Conservation (phyloP, 2,113 vertebrate genomes). For the Butorides virescens region DNA sequence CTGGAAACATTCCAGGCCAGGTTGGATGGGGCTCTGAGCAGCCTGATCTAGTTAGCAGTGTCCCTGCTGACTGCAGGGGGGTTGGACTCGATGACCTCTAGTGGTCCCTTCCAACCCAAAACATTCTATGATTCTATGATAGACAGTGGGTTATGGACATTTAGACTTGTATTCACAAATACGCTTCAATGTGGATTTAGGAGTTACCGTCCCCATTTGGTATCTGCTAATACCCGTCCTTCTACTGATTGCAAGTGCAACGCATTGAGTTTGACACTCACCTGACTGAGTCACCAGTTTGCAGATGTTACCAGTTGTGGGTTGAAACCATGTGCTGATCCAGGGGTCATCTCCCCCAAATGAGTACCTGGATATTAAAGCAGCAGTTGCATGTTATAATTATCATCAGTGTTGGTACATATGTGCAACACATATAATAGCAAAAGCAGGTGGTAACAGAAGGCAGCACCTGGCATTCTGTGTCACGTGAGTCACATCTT, state of each 20-base stretch:
- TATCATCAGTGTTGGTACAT: background rate
- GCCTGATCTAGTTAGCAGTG: no score
- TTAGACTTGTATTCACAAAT: background rate
- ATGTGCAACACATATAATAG: background rate
- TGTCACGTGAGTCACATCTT: background rate
- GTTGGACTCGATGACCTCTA: no score
- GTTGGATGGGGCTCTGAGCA: no score
- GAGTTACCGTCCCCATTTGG: background rate
- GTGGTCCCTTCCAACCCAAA: no score
- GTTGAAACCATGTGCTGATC: background rate
- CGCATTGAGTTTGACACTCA: fast-evolving
- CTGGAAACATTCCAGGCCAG: no score
- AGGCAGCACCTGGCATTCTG: background rate
- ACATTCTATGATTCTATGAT: no score
- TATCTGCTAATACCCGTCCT: background rate
- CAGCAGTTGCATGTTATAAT: background rate
- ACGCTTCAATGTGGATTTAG: background rate
- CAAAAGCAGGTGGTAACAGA: background rate
- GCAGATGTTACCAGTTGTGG: background rate
- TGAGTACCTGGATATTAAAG: background rate
- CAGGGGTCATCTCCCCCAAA: background rate
- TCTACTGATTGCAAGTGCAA: background rate
- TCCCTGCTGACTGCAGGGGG: no score
- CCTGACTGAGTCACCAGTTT: background rate
- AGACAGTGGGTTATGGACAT: background rate